Percentiles rank a stretch among this genome's conserved stretches.
phyloP scores from a whole-genome alignment of 2,888 invertebrate species.

The Epistrophella euchroma region DNA sequence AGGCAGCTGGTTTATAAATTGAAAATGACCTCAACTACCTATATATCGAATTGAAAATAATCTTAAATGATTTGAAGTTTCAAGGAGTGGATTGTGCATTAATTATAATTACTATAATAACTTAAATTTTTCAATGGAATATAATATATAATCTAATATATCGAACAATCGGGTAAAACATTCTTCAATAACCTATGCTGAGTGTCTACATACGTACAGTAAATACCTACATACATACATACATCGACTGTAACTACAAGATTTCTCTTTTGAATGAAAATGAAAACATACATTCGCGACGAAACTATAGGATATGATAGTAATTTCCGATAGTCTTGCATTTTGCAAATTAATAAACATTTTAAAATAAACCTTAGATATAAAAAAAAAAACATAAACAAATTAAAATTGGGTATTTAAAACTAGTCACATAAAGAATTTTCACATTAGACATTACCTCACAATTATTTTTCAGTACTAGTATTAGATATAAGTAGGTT shows the following conservation, averaged over 20 bases:
- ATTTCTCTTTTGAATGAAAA: background rate
- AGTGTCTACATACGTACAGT: too few relatives aligned
- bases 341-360: too few relatives aligned
- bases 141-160: background rate
- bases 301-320: background rate
- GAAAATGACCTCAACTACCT: background rate
- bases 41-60: background rate
- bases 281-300: background rate
- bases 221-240: too few relatives aligned
- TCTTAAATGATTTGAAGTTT: background rate
- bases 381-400: background rate
- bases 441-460: slow-evolving; percentile 6
- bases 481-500: background rate
- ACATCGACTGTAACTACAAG: background rate
- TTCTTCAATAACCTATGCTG: too few relatives aligned
- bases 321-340: background rate
- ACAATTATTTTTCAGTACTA: background rate
- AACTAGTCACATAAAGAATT: background rate
- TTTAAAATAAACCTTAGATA: too few relatives aligned
- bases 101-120: background rate
- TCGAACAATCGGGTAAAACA: background rate
- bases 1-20: background rate
- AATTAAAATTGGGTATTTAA: background rate
- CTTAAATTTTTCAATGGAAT: background rate
- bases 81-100: background rate